A percentile compares a stretch with the other conserved stretches of the same genome.
These are phyloP conservation scores for Temnothorax rugatulus DNA, from an alignment of 2,888 invertebrate genomes.

Conservation along the genomic window DNA sequence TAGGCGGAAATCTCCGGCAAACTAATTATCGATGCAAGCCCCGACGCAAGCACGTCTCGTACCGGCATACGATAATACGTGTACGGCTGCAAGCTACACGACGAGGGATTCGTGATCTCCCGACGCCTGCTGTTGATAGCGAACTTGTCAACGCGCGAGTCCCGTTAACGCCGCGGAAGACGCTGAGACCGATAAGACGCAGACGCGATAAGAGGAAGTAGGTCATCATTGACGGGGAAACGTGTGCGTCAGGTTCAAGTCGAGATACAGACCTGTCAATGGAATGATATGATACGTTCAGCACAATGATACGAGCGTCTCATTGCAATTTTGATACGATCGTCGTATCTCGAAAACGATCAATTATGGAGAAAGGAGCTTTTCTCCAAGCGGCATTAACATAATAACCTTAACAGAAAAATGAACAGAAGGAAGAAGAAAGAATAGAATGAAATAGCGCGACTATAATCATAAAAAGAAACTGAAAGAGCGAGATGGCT, in stretches of 20 bases:
- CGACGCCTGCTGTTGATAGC: constrained; percentile 59
- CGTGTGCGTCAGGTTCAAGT: constrained; percentile 32
- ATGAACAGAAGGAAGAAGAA: not conserved
- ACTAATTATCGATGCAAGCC: constrained; percentile 77
- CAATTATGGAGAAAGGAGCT: not conserved
- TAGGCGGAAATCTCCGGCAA: constrained; percentile 70
- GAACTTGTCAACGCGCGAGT: constrained; percentile 65
- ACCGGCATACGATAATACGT: constrained; percentile 62
- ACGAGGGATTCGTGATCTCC: constrained; percentile 56
- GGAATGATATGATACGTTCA: not conserved
- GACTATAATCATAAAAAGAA: constrained; percentile 1
- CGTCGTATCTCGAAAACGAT: not conserved
- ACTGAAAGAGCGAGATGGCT: not conserved
- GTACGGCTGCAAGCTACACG: constrained; percentile 46
- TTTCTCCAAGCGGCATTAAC: not conserved
- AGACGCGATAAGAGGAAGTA: constrained; percentile 64
- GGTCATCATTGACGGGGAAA: constrained; percentile 58
- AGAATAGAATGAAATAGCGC: not conserved
- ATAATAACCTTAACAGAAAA: not conserved
- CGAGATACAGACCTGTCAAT: constrained; percentile 42
- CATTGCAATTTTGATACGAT: not conserved
- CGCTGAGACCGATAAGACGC: constrained; percentile 63
- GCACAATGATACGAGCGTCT: constrained; percentile 5
- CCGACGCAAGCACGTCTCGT: constrained; percentile 69
- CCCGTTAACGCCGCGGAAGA: constrained; percentile 63